Evolutionary conservation across 2,888 invertebrate genomes (phyloP), one percentile per base, ranked within the genome.

Genomic region (Blera fallax): DNA sequence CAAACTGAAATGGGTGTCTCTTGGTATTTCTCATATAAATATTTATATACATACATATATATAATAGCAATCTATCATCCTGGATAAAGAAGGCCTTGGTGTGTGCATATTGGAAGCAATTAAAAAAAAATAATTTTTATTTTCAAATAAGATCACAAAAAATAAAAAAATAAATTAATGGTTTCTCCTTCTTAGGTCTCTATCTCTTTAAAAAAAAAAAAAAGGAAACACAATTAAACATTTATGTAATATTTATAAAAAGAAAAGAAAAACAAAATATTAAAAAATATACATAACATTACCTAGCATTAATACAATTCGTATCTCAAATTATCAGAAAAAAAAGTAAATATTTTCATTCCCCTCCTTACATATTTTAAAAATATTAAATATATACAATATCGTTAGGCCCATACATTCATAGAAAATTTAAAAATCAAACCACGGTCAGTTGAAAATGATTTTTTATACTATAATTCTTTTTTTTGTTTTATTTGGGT

Each of bases 1-100:
- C 87, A 88, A 87, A 88, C 54, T 72, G 54, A 88, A 88, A 89
- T 87, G 88, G 89, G 88, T 89, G 88, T 89, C 89, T 88, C 88
- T 89, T 88, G 88, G 84, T 88, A 88, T 87, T 76, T 77, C 52
- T 81, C 84, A 83, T 81, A 88, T 87, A 87, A 72, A 87, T 84
- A 87, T 83, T 82, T 87, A 88, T 87, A 83, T 73, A 87, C 65
- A 67, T 78, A 85, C 60, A 67, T 58, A 83, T 76, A 76, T 76
- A 64, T 76, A 67, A 67, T 73, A 77, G 78, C 67, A 52, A 87
- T 88, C 81, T 77, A 78, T 70, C 18, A 70, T 54, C 37, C 34
- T 62, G 40, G 29, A 73, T 69, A 64, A 24, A 76, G 48, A 52
- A 80, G 84, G 70, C 62, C 79, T 88, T 88, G 88, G 87, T 89